Evolutionary conservation across 1,140 invertebrate genomes (phyloP).

Genomic region (Pinna nobilis): DNA sequence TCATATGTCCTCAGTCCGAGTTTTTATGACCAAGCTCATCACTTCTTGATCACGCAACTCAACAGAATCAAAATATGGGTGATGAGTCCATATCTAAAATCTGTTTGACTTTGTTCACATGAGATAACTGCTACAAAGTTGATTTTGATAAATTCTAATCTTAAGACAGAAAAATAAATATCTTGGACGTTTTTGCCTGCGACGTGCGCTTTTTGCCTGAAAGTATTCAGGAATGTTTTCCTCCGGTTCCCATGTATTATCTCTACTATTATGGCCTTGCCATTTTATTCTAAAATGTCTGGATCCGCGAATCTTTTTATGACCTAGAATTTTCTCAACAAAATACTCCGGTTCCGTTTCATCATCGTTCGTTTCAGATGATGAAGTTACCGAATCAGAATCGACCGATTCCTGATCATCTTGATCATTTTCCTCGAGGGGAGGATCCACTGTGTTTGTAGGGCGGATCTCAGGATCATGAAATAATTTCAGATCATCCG

Average conservation of each 20-base stretch:
- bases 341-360: background rate
- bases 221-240: conserved; percentile 18
- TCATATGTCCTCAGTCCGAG: too few species aligned
- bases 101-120: conserved; percentile 12
- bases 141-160: background rate
- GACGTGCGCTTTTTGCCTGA: background rate
- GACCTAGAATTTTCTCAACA: background rate
- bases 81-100: background rate
- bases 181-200: conserved; percentile 1
- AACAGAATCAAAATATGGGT: background rate
- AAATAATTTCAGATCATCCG: conserved; percentile 24
- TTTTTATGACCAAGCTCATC: background rate
- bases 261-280: background rate
- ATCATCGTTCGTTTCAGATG: background rate
- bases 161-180: background rate
- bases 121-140: too few species aligned
- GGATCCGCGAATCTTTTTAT: conserved; percentile 1
- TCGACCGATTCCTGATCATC: background rate
- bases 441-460: conserved; percentile 10
- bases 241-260: conserved; percentile 29
- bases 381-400: background rate
- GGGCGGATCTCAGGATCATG: conserved; percentile 9
- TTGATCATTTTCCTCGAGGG: conserved; percentile 1
- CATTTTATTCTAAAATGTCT: conserved; percentile 18
- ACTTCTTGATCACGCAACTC: background rate